Evolutionary conservation across 2,888 invertebrate genomes (phyloP), one percentile per base, ranked within the genome.

Genomic region (Lepidocyrtinus sp.): DNA sequence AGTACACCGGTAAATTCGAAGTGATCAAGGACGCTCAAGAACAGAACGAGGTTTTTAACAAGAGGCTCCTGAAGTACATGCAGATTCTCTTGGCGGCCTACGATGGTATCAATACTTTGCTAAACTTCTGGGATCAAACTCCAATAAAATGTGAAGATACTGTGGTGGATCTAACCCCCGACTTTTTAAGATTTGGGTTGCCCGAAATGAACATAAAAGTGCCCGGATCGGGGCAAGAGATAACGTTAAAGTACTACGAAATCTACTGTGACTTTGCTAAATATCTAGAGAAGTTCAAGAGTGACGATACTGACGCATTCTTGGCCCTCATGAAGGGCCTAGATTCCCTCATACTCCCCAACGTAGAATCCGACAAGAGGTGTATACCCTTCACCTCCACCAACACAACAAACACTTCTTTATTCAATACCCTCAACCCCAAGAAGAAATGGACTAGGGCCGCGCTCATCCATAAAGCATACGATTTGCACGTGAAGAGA

Each of bases 271-370:
- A 77, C 19, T 80, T 85, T n/a, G 77, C 80, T 21, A 75, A 68
- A 0, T 87, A 87, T 36, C 69, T 87, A 36, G 85, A 87, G 68
- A 82, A 82, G 19, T 85, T 82, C 64, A 87, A 87, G 82, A 93
- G 94, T 84, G 96, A 96, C 87, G 95, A 96, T 87, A 95, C 94
- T 0, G 93, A 93, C 86, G 93, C 94, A 82, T 90, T 95, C 61
- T 91, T 91, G 0, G 83, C 85, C 9, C 64, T 86, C 1, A 82
- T 86, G 75, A 83, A 81, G 82, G 85, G 84, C 12, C 64, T 85
- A 15, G 85, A 85, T 71, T 77, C 82, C 1, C 55, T 85, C 5
- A 72, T 85, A n/a, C 55, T 84, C 12, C 83, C 83, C 1, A 72
- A 76, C 12, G 75, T 84, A 0, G 85, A 85, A 24, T 68, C 84